These are phyloP conservation scores for Ophiothrix spiculata DNA, from an alignment of 35 echinoderm and acorn worm genomes.

Conservation along the genomic window DNA sequence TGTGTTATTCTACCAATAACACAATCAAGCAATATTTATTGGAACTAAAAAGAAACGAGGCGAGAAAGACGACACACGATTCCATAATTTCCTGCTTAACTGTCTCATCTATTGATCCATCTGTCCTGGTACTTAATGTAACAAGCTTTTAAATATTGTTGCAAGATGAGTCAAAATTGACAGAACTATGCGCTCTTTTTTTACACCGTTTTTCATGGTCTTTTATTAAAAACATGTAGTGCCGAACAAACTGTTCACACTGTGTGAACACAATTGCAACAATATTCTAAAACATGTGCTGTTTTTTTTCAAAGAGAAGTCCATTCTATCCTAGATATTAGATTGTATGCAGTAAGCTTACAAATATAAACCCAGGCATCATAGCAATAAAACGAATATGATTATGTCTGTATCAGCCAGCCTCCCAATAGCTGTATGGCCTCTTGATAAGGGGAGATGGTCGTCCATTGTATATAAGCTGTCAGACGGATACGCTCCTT, in stretches of 20 bases:
- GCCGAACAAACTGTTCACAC: no score
- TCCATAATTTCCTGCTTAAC: not conserved
- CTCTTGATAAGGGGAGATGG: not conserved
- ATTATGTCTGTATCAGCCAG: conserved; percentile 3
- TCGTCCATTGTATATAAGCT: not conserved
- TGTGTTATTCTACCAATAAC: not conserved
- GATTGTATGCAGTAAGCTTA: no score
- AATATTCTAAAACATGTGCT: no score
- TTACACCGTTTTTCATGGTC: no score
- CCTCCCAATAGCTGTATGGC: no score
- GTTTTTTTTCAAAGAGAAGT: no score
- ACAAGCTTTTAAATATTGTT: not conserved
- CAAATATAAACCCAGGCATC: no score
- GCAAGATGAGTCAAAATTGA: not conserved
- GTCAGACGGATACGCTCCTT: not conserved
- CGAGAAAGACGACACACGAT: not conserved
- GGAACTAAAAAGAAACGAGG: not conserved
- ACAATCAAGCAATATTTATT: not conserved
- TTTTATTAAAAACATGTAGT: no score
- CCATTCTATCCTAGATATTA: no score
- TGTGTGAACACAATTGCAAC: no score
- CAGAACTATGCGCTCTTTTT: no score
- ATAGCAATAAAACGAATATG: not conserved
- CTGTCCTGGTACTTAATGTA: not conserved
- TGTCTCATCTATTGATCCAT: not conserved